Base-by-base conservation (phyloP, 1,140 invertebrate species). In the Leguminivora glycinivorella region DNA sequence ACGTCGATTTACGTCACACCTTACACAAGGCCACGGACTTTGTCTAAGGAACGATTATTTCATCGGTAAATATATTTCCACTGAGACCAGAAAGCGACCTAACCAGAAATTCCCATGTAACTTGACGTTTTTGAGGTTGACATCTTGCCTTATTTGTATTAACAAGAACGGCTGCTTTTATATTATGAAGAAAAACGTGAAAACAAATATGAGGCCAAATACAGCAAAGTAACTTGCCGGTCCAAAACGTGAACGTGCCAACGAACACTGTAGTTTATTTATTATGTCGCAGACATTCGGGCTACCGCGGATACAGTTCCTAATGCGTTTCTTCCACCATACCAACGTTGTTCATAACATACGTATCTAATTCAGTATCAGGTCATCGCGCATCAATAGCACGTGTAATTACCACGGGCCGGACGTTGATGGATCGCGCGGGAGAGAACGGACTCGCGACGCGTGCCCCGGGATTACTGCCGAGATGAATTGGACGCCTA, bases 401-500 rank as follows among this genome's bases (percentile, higher is more conserved):
- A 63, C 58, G 26, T 63, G 58, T 63, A 63, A 63, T 63, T 63
- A 63, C 58, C n/a, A 14, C 25, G 58, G 58, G 4, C 58, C 5
- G 26, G 58, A 63, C 58, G 58, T 63, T 63, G 58, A 63, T 63
- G 25, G 58, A 63, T 63, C 29, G 58, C 58, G n/a, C 19, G 58
- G 25, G 58, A 31, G 14, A 29, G 56, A 60, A 60, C 56, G n/a
- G 56, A 31, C 12, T 31, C 58, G 58, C 25, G 19, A 24, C 56
- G 56, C 24, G 56, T 24, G 12, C 26, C 58, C 56, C 58, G 25
- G 58, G 58, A 63, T 63, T 63, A 63, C n/a, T 12, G 25, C 26
- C 58, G 58, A 63, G 58, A 63, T 63, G 58, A 63, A 63, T 63
- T 26, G 58, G 56, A 60, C 56, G 58, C 58, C 58, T 29, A 22